phyloP scores from a whole-genome alignment of 2,113 vertebrate genomes.

The Eleginops maclovinus region DNA sequence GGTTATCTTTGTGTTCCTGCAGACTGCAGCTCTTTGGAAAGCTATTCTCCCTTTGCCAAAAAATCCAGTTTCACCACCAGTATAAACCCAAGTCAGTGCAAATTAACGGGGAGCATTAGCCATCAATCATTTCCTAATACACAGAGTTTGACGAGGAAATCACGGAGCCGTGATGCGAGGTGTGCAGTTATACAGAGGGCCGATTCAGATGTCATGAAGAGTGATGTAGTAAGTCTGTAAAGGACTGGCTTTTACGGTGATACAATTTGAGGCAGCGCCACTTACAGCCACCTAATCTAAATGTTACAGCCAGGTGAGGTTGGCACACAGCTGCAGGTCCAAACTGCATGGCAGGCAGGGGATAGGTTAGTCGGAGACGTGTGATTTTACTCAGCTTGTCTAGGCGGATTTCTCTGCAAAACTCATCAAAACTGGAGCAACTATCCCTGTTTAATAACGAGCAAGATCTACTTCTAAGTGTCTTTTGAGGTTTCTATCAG shows the following conservation, averaged over 20 bases:
- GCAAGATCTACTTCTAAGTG: background rate
- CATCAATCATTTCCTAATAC: constrained; percentile 31
- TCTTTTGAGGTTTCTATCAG: constrained; percentile 6
- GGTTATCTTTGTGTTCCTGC: constrained; percentile 8
- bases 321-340: background rate
- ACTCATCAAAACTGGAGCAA: background rate
- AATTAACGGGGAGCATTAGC: constrained; percentile 6
- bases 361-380: background rate
- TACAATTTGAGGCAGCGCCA: constrained; percentile 18
- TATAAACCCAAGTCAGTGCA: background rate
- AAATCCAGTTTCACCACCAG: constrained; percentile 7
- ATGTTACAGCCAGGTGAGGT: constrained; percentile 55
- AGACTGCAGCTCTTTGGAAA: background rate
- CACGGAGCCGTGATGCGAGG: background rate
- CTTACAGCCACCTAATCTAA: constrained; percentile 58
- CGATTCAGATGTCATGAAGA: constrained; percentile 27
- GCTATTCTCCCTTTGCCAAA: constrained; percentile 11
- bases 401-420: background rate
- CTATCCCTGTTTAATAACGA: too few relatives aligned
- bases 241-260: constrained; percentile 3
- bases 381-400: background rate
- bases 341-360: background rate
- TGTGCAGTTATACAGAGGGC: background rate
- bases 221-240: constrained; percentile 23
- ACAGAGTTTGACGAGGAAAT: constrained; percentile 26